A percentile compares a stretch with the other conserved stretches of the same genome.
These are phyloP conservation scores for Xiphorhynchus elegans DNA, from an alignment of 2,113 vertebrate genomes.

Conservation along the genomic window DNA sequence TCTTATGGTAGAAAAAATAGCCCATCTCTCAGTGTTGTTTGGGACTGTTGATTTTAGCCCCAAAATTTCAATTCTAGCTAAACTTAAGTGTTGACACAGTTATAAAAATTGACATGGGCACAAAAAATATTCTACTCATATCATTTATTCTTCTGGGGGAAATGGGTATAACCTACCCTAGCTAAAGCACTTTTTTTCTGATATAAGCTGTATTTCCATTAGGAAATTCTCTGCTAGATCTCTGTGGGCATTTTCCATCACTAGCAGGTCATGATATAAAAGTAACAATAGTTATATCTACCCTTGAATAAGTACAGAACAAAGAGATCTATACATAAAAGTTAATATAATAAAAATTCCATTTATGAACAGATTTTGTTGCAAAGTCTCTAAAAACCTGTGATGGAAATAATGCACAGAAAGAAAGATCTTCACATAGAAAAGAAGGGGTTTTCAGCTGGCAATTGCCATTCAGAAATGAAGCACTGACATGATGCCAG, in stretches of 20 bases:
- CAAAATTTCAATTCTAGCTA: not conserved
- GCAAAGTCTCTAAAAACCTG: not conserved
- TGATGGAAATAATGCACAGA: not conserved
- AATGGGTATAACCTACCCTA: not conserved
- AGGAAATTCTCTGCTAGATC: not conserved
- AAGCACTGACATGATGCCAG: not conserved
- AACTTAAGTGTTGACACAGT: not conserved
- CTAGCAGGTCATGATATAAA: not conserved
- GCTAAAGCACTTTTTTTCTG: not conserved
- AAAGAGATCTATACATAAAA: not conserved
- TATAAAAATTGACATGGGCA: not conserved
- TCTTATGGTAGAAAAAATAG: not conserved
- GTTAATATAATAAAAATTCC: not conserved
- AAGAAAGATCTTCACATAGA: not conserved
- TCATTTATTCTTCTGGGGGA: not conserved
- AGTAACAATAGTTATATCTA: not conserved
- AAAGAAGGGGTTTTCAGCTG: not conserved
- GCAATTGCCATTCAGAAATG: not conserved
- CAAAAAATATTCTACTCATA: not conserved
- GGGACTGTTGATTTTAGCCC: not conserved
- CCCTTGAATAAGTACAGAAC: not conserved
- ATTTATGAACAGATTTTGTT: not conserved
- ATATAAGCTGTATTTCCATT: not conserved
- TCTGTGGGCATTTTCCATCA: not conserved
- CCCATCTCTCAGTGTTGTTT: not conserved